phyloP scores from a whole-genome alignment of 2,888 invertebrate genomes.

The Metellina segmentata region DNA sequence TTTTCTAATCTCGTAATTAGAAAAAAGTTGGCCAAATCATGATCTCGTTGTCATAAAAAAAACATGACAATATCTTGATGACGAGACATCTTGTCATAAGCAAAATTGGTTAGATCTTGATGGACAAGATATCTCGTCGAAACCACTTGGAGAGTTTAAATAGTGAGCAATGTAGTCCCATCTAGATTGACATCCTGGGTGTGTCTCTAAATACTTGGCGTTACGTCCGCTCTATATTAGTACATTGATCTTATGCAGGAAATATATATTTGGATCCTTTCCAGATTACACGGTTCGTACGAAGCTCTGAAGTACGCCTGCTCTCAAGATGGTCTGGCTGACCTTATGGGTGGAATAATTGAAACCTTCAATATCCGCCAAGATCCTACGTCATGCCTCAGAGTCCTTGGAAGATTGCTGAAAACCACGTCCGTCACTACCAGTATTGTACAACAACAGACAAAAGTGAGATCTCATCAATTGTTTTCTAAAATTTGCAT shows the following conservation, averaged over 20 bases:
- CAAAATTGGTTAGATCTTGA: too few species aligned
- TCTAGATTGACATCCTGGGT: not conserved
- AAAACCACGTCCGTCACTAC: constrained; percentile 70
- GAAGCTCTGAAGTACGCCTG: constrained; percentile 96
- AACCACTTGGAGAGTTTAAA: too few species aligned
- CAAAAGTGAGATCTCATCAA: constrained; percentile 37
- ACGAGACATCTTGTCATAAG: too few species aligned
- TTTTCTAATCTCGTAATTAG: too few species aligned
- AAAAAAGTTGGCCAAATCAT: too few species aligned
- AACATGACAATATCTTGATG: too few species aligned
- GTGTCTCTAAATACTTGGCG: not conserved
- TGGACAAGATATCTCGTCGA: too few species aligned
- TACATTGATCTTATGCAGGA: not conserved
- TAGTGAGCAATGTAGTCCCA: too few species aligned
- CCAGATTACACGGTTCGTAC: constrained; percentile 93
- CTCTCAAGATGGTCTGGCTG: constrained; percentile 91
- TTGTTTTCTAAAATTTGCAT: too few species aligned
- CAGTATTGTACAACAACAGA: constrained; percentile 70
- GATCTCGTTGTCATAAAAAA: too few species aligned
- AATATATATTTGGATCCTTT: not conserved
- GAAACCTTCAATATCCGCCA: constrained; percentile 86
- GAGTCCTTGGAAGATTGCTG: constrained; percentile 60
- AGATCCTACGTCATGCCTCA: constrained; percentile 71
- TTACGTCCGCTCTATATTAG: not conserved
- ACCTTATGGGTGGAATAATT: constrained; percentile 93